Percentiles rank a stretch among this genome's conserved stretches.
These are phyloP conservation scores for Chirona hameri DNA, from an alignment of 2,888 invertebrate genomes.

Conservation along the genomic window DNA sequence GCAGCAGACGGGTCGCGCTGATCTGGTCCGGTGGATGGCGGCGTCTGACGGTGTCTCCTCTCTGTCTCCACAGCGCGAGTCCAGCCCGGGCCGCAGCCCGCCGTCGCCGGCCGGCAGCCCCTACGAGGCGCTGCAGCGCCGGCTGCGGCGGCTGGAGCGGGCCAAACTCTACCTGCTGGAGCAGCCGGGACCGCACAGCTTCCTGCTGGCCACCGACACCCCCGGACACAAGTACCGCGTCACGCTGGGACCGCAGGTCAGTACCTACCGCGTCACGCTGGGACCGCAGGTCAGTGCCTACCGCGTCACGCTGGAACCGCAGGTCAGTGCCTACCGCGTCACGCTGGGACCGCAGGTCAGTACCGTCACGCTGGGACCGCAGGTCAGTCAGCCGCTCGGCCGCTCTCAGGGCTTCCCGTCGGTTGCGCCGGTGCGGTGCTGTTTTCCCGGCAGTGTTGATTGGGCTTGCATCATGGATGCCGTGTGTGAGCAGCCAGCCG, in stretches of 20 bases:
- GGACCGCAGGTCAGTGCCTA: not conserved
- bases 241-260: constrained; percentile 36
- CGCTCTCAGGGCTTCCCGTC: too few species aligned
- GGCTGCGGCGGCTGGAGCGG: constrained; percentile 44
- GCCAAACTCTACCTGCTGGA: constrained; percentile 50
- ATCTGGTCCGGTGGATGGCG: not conserved
- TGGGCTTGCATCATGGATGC: too few species aligned
- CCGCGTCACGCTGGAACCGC: not conserved
- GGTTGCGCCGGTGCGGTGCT: too few species aligned
- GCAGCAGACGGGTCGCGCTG: too few species aligned
- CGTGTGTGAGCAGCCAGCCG: too few species aligned
- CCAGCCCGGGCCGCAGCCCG: not conserved
- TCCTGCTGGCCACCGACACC: constrained; percentile 49
- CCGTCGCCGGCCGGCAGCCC: not conserved
- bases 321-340: too few species aligned
- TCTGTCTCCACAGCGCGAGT: not conserved
- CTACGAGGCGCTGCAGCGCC: constrained; percentile 40
- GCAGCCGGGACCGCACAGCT: constrained; percentile 51
- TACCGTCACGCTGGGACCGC: too few species aligned
- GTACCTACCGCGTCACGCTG: constrained; percentile 43
- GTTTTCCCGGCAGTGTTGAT: too few species aligned
- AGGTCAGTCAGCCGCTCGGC: too few species aligned
- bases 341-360: too few species aligned
- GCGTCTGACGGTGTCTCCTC: not conserved
- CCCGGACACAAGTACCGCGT: constrained; percentile 50